phyloP scores from a whole-genome alignment of 1,140 invertebrate species.

The fruit fly (Drosophila melanogaster) region Release_6_plus_ISO1_MT NT_033777.3:7740501-7741000 shows the following conservation, averaged over 20 bases:
- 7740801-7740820: slow-evolving; percentile 15
- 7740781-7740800: slow-evolving; percentile 34
- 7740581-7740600: slow-evolving; percentile 72
- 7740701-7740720: slow-evolving; percentile 74
- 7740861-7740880: slow-evolving; percentile 52
- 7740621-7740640: slow-evolving; percentile 51
- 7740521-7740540: slow-evolving; percentile 18
- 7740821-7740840: slow-evolving; percentile 47
- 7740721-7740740: slow-evolving; percentile 75
- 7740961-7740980: slow-evolving; percentile 33
- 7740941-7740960: slow-evolving; percentile 44
- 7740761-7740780: slow-evolving; percentile 71
- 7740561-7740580: slow-evolving; percentile 22
- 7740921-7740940: slow-evolving; percentile 43
- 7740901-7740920: slow-evolving; percentile 33
- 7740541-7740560: slow-evolving; percentile 37
- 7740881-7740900: slow-evolving; percentile 15
- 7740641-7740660: slow-evolving; percentile 22
- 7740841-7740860: slow-evolving; percentile 58
- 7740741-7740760: slow-evolving; percentile 79
- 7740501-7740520: slow-evolving; percentile 7
- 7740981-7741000: slow-evolving; percentile 56
- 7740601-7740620: slow-evolving; percentile 60
- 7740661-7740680: slow-evolving; percentile 29
- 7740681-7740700: slow-evolving; percentile 70